These are phyloP conservation scores for Ptychobarbus kaznakovi DNA, from an alignment of 2,797 vertebrate genomes.

Conservation along the genomic window DNA sequence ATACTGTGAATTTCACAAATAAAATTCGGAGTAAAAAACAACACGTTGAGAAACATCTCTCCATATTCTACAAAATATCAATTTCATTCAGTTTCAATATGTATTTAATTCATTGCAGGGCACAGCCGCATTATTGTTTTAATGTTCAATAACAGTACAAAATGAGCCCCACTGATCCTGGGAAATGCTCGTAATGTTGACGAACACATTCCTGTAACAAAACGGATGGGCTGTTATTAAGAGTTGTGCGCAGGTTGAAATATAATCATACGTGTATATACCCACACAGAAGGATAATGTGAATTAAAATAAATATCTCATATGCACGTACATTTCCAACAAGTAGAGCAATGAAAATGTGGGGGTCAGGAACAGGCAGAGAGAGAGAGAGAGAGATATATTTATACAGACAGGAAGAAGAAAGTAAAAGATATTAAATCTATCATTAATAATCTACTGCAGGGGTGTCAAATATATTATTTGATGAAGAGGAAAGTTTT, in stretches of 20 bases:
- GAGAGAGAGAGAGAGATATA: neutral
- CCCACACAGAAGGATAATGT: neutral
- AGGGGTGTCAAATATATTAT: conserved; percentile 6
- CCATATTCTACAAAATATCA: neutral
- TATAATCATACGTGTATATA: conserved; percentile 6
- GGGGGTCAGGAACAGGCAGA: neutral
- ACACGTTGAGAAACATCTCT: neutral
- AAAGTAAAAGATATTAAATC: conserved; percentile 22
- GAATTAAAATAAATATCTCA: conserved; percentile 19
- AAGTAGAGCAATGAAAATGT: neutral
- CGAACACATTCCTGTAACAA: conserved; percentile 16
- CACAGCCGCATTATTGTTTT: neutral
- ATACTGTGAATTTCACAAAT: neutral
- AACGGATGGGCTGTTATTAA: conserved; percentile 4
- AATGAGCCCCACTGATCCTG: conserved; percentile 38
- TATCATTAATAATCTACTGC: conserved; percentile 19
- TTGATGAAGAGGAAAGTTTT: neutral
- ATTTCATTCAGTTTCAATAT: neutral
- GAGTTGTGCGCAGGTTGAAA: conserved; percentile 16
- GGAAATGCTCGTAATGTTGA: conserved; percentile 28
- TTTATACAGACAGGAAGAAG: conserved; percentile 7
- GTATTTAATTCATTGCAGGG: neutral
- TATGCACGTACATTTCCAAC: neutral
- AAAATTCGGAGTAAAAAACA: neutral
- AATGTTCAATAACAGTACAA: conserved; percentile 12